Evolutionary conservation across 2,113 vertebrate genomes (phyloP).

Genomic region (Proteles cristata): DNA sequence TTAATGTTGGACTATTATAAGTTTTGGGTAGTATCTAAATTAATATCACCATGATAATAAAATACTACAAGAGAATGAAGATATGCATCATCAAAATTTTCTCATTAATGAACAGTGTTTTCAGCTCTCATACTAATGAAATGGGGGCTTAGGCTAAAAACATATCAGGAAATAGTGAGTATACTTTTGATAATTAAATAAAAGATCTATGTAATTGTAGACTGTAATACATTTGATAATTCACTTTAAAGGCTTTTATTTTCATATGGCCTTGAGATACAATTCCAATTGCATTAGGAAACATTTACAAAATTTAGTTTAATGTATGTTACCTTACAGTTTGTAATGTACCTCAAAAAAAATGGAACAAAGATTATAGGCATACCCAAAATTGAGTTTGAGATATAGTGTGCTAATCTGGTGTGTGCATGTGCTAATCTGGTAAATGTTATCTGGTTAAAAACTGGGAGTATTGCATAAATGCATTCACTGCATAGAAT

Average conservation of each 20-base stretch:
- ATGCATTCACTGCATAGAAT: neutral
- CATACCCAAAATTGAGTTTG: neutral
- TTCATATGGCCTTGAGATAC: neutral
- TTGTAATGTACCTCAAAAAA: neutral
- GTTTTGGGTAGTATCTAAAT: neutral
- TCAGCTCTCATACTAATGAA: conserved; percentile 2
- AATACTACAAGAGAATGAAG: conserved; percentile 32
- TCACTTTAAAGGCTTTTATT: neutral
- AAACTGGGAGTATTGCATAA: neutral
- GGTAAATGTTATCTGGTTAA: neutral
- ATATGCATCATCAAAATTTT: neutral
- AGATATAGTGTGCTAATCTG: neutral
- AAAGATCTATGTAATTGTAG: neutral
- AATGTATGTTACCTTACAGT: neutral
- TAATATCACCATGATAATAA: conserved; percentile 51
- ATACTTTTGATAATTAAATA: neutral
- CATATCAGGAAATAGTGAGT: neutral
- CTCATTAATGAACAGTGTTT: conserved; percentile 17
- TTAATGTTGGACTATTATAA: neutral
- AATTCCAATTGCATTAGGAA: neutral
- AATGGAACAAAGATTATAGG: neutral
- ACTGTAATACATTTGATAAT: neutral
- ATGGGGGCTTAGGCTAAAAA: neutral
- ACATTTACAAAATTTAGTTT: neutral
- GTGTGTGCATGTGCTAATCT: neutral